Evolutionary conservation across 1,140 invertebrate genomes (phyloP).

Genomic region (Ganaspis sp.): DNA sequence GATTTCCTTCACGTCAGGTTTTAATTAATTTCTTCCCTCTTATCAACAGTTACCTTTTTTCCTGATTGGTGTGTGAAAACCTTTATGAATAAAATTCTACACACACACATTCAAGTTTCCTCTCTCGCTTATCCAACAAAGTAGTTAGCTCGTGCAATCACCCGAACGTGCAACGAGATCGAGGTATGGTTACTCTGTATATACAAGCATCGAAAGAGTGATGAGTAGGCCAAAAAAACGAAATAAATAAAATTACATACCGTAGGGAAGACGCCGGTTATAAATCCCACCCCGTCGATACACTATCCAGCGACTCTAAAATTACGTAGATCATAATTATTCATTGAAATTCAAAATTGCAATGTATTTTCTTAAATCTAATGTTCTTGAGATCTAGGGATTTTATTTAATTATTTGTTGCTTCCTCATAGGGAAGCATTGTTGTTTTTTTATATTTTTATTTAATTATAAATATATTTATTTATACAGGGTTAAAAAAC

Average conservation of each 20-base stretch:
- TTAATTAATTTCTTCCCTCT: constrained; percentile 17
- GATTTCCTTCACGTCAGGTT: background rate
- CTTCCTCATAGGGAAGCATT: too few relatives aligned
- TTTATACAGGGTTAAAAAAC: too few relatives aligned
- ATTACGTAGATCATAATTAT: background rate
- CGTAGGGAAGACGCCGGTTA: background rate
- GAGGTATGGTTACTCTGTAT: background rate
- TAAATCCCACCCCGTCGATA: constrained; percentile 12
- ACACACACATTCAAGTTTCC: background rate
- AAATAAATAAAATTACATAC: constrained; percentile 22
- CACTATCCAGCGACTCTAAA: background rate
- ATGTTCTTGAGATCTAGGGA: too few relatives aligned
- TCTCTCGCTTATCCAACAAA: constrained; percentile 22
- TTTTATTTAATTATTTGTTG: background rate
- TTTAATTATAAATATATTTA: too few relatives aligned
- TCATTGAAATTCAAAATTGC: too few relatives aligned
- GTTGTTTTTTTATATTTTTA: too few relatives aligned
- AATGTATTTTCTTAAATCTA: too few relatives aligned
- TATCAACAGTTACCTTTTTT: background rate
- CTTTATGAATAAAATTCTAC: constrained; percentile 23
- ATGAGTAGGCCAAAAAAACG: background rate
- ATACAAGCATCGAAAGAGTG: background rate
- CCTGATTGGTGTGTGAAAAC: constrained; percentile 22
- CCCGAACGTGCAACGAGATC: constrained; percentile 26
- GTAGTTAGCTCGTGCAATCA: constrained; percentile 31